Conservation (phyloP, 2,113 vertebrate genomes). For the Ovibos moschatus region DNA sequence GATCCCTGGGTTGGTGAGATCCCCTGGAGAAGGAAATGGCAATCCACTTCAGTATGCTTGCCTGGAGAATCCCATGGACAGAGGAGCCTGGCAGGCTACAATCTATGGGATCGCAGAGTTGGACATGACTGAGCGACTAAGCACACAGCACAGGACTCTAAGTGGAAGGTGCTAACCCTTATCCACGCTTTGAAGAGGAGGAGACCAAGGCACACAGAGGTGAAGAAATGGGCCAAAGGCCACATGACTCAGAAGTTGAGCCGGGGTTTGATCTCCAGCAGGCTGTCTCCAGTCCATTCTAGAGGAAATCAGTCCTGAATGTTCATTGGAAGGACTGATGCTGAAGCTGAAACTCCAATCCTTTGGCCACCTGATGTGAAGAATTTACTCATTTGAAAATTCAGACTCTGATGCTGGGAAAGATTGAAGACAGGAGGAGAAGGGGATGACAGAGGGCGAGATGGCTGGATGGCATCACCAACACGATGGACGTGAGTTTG, state of each 20-base stretch:
- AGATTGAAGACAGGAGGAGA: not conserved
- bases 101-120: not conserved
- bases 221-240: not conserved
- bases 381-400: not conserved
- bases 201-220: not conserved
- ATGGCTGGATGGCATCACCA: not conserved
- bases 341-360: not conserved
- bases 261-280: not conserved
- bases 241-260: not conserved
- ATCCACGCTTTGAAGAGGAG: not conserved
- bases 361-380: not conserved
- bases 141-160: not conserved
- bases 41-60: not conserved
- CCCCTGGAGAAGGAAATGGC: not conserved
- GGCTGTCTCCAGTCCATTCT: not conserved
- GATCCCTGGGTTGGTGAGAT: not conserved
- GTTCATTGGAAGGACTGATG: not conserved
- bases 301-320: not conserved
- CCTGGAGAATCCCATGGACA: not conserved
- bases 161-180: not conserved
- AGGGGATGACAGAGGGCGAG: not conserved
- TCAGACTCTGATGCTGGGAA: not conserved
- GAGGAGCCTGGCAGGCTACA: not conserved
- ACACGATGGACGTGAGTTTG: not conserved
- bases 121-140: accelerated